Base-by-base conservation (phyloP, 2,888 invertebrate species). In the Melanophora roralis region DNA sequence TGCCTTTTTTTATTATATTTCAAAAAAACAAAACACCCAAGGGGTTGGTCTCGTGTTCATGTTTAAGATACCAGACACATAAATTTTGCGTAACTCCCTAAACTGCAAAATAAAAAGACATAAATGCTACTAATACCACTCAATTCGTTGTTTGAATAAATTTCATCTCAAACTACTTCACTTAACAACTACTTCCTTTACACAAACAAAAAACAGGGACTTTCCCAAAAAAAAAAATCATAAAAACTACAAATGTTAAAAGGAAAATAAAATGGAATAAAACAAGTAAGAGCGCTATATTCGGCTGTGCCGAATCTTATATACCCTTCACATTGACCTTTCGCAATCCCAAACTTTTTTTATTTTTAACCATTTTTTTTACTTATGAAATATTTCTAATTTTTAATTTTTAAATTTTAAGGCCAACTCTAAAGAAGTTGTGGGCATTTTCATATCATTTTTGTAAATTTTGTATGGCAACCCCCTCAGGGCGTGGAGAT, bases 11-110 rank as follows among this genome's bases (percentile, higher is more conserved):
- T 53, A 57, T 59, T 49, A 57, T 55, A 68, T 19, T 49, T 53
- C 51, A 67, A 68, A 75, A 72, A 64, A 71, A 76, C 73, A 77
- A 81, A 74, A 82, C 81, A 78, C 81, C 82, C 81, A 81, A 81
- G 82, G 82, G 83, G 81, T 75, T 83, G 83, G 81, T 77, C 78
- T 76, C 55, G 73, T 78, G 65, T 80, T 75, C 78, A 67, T 81
- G 75, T 78, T 68, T 23, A 43, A 64, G 49, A 81, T 69, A 72
- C 82, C 83, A 83, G 83, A 83, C 83, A 83, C 81, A 83, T 83
- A 83, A 82, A 83, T 83, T 83, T 82, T 81, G 80, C 79, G 80
- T 78, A 81, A 81, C 81, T 82, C 81, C 78, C 81, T 76, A 72
- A 82, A 83, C 82, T 82, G 80, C 69, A 74, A 74, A 69, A 81